Evolutionary conservation across 2,797 vertebrate species (phyloP), one percentile per base, ranked within the genome.

Genomic region (Pipistrellus pygmaeus): DNA sequence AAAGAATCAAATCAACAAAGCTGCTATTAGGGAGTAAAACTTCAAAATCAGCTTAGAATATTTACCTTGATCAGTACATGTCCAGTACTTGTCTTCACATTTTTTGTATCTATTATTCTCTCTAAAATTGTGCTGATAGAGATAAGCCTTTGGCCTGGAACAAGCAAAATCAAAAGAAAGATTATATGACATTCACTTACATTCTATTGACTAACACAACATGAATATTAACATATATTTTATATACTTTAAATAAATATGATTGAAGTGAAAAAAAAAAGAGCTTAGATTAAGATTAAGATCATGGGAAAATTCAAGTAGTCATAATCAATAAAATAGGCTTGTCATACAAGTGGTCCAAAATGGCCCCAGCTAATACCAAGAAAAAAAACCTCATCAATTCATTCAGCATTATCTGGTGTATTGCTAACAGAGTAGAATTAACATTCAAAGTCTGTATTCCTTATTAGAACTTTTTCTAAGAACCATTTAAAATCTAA

Each of bases 1-100:
- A 82, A 96, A 83, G 32, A 88, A 85, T 78, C 20, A 90, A 75
- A 73, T 32, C 21, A 95, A 27, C 12, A 76, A 89, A 90, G 35
- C 41, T 94, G 13, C 23, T 66, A 4, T 48, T 73, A 14, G 20
- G 32, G 27, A 86, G 17, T 78, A 76, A 86, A 86, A 73, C 25
- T 87, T 90, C 21, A 90, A 85, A 72, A 86, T 75, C 30, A 55
- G 20, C 55, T 55, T 90, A 32, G 44, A 82, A 32, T 85, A 35
- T n/a, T 77, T 91, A 3, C 17, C 78, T 88, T 82, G 23, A 77
- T 73, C 12, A 77, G 41, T 57, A n/a, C 25, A 11, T 7, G 7
- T 41, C 8, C 2, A 48, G 23, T 57, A 73, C 21, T 44, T 48
- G 4, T 85, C 41, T 85, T 90, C 9, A 46, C 10, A 53, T 38